Evolutionary conservation across 2,113 vertebrate genomes (phyloP), one percentile per base, ranked within the genome.

Genomic region (Forbesichthys agassizii): DNA sequence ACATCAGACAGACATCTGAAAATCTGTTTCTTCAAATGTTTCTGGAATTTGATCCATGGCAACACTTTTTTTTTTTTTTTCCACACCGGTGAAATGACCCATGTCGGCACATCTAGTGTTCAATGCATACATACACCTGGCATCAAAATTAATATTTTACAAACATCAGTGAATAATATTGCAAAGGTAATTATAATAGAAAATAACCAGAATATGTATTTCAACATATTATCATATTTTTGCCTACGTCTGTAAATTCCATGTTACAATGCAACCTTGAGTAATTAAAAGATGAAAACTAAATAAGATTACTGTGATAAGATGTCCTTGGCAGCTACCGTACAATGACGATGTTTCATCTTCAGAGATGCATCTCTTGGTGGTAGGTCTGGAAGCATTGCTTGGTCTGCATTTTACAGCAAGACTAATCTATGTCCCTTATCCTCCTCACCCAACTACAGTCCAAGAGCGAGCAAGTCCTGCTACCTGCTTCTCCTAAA

Each of bases 301-400:
- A 89, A 79, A 78, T 20, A 82, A 27, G 81, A 88, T 82, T 78
- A 72, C 79, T 75, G 47, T 71, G 86, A 91, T 90, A 82, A 92
- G 81, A 88, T 77, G 88, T 91, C 90, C 91, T 91, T 91, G 88
- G 73, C 67, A 73, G 75, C 59, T 71, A 84, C 27, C 27, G 27
- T 27, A 27, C 88, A 88, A 90, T 88, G 84, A 73, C 88, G 83
- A 86, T 73, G 84, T 90, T 89, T 91, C 82, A 91, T 91, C 84
- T 85, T 58, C 3, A n/a, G 49, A 72, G 56, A 46, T 59, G 64
- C 53, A 68, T 67, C 69, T 88, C 75, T 70, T 80, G 54, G 75
- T 86, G 78, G 54, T 89, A 84, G 79, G 70, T 86, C 77, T 82
- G 83, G 81, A 86, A 83, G 78, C 57, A 69, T 90, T 89, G 88